A percentile compares a stretch with the other conserved stretches of the same genome.
These are phyloP conservation scores for Nesogale talazaci DNA, from an alignment of 2,113 vertebrate genomes.

Conservation along the genomic window DNA sequence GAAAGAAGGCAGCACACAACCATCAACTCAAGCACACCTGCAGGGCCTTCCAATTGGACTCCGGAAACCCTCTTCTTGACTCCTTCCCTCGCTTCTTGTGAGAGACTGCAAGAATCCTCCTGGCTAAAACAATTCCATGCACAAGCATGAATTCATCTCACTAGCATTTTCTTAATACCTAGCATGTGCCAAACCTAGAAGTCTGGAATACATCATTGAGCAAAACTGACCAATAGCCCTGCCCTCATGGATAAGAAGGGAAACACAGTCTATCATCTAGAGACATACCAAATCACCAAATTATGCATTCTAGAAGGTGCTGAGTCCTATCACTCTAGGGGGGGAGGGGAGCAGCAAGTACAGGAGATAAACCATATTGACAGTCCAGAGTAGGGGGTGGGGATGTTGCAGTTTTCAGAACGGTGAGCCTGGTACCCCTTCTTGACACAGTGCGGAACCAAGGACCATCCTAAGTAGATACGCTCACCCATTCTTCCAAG, in stretches of 20 bases:
- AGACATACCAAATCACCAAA: neutral
- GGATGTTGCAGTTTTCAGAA: neutral
- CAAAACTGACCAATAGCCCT: neutral
- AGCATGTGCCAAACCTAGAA: neutral
- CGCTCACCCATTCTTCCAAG: neutral
- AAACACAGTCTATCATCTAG: neutral
- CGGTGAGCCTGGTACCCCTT: neutral
- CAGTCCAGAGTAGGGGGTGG: neutral
- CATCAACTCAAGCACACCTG: neutral
- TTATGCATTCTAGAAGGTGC: neutral
- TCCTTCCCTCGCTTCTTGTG: neutral
- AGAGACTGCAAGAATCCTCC: too few species aligned
- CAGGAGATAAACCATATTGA: neutral
- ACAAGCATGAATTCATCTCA: neutral
- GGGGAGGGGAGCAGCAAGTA: neutral
- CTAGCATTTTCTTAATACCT: neutral
- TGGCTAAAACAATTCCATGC: too few species aligned
- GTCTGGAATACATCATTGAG: neutral
- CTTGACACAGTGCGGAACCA: neutral
- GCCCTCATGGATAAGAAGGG: neutral
- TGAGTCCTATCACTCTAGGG: too few species aligned
- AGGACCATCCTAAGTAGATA: neutral
- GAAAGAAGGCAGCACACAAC: neutral
- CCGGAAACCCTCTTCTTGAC: rapidly evolving
- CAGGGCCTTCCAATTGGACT: neutral